Base-by-base conservation (phyloP, 2,888 invertebrate species). In the Metellina segmentata region DNA sequence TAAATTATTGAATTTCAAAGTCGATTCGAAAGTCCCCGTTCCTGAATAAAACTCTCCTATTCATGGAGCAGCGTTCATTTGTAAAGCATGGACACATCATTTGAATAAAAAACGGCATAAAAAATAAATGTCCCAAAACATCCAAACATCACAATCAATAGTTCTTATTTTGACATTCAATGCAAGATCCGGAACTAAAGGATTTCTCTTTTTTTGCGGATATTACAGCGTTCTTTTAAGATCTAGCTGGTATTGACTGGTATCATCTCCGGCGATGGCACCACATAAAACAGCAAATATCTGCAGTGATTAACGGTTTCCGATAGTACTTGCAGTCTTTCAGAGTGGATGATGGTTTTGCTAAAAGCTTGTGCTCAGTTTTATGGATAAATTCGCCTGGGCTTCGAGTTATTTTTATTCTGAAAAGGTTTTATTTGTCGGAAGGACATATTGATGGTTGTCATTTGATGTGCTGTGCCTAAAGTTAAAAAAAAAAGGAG, bases 251-350 rank as follows among this genome's bases (percentile, higher is more conserved):
- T 89, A 89, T 82, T 75, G 82, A 78, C 87, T 72, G 53, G 87
- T 78, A 87, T 79, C 87, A 87, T 87, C 87, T 7, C 77, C 48
- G 49, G 75, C 75, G 51, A 71, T 82, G 51, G 19, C 53, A 81
- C 75, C 70, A 89, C 53, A 81, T 88, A 81, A 81, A 88, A 81
- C 49, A 89, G 75, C 82, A 89, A 81, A 82, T 78, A 81, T 53
- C 69, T 51, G 49, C 74, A 20, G 81, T 89, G 89, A 89, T 89
- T 89, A 89, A 89, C 82, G 82, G 82, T 89, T 89, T 89, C 89
- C 89, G 82, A 89, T 89, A 89, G 61, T 72, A 19, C 82, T 52
- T 34, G 53, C 52, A 70, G 69, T 51, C 61, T 82, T 89, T 89
- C 34, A 52, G 20, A 13, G 52, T 8, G 71, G 81, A 48, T 82